phyloP scores from a whole-genome alignment of 1,140 invertebrate genomes.

The honey bee (Apis mellifera) region Amel_HAv3.1 CM009932.2:15767501-15768000 shows the following conservation, averaged over 20 bases:
- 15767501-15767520: neutral
- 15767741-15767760: constrained; percentile 56
- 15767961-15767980: constrained; percentile 66
- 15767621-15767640: neutral
- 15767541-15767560: neutral
- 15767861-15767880: constrained; percentile 21
- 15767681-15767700: constrained; percentile 1
- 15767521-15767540: neutral
- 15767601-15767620: constrained; percentile 12
- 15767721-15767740: constrained; percentile 27
- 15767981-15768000: constrained; percentile 62
- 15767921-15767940: constrained; percentile 67
- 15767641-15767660: too few relatives aligned
- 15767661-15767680: neutral
- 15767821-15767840: neutral
- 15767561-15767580: neutral
- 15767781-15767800: constrained; percentile 39
- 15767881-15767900: constrained; percentile 64
- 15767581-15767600: neutral
- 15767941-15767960: constrained; percentile 63
- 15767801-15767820: constrained; percentile 55
- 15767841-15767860: neutral
- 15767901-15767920: constrained; percentile 56
- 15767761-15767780: constrained; percentile 54
- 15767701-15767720: constrained; percentile 9